These are phyloP conservation scores for Cercopithecus mona DNA, from an alignment of 2,113 vertebrate genomes.

Conservation along the genomic window DNA sequence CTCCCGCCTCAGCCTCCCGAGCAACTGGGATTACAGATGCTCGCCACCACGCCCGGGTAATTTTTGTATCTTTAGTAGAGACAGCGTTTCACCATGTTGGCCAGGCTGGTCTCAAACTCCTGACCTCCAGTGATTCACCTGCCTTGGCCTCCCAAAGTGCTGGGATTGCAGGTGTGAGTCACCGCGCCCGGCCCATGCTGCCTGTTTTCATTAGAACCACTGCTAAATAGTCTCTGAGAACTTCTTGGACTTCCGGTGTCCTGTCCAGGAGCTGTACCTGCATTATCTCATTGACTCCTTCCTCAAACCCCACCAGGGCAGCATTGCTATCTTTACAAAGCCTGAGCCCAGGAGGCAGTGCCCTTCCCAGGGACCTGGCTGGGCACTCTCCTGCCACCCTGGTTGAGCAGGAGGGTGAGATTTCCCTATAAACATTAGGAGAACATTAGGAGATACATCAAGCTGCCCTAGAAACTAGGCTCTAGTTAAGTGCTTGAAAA, in stretches of 20 bases:
- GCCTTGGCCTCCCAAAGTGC: too few species aligned
- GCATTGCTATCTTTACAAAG: background rate
- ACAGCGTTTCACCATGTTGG: too few species aligned
- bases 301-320: rapidly evolving
- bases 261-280: background rate
- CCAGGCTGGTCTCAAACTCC: too few species aligned
- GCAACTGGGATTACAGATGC: too few species aligned
- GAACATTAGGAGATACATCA: slow-evolving; percentile 74
- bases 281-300: rapidly evolving
- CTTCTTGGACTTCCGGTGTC: background rate
- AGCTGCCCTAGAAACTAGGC: slow-evolving; percentile 85
- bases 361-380: background rate
- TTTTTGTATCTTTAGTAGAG: too few species aligned
- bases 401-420: slow-evolving; percentile 54
- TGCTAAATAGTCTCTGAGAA: background rate
- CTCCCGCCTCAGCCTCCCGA: too few species aligned
- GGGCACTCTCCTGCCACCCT: background rate
- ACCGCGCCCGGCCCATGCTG: rapidly evolving
- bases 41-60: rapidly evolving
- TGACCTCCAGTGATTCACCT: too few species aligned
- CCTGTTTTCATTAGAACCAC: background rate
- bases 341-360: background rate
- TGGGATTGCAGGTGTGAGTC: too few species aligned
- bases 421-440: slow-evolving; percentile 55
- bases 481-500: slow-evolving; percentile 80